phyloP scores from a whole-genome alignment of 2,888 invertebrate genomes.

The Mesodorylaimus sp. region DNA sequence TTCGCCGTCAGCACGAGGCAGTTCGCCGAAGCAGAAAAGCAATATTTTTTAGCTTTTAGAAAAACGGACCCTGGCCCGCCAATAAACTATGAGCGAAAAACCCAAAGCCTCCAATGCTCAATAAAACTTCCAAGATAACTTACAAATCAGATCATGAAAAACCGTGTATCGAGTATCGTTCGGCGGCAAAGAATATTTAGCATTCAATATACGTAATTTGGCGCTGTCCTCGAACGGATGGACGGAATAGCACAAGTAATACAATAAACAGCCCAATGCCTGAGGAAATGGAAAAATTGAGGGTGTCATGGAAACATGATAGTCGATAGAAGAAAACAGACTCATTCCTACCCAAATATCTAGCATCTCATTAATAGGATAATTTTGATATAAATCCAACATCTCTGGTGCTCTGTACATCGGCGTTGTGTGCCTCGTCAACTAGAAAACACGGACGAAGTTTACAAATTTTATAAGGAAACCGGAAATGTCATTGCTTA shows the following conservation, averaged over 20 bases:
- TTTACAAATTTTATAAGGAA: not conserved
- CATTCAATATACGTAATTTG: constrained; percentile 85
- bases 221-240: constrained; percentile 90
- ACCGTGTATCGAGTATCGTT: constrained; percentile 59
- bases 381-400: constrained; percentile 90
- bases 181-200: constrained; percentile 67
- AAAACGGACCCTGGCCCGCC: not conserved
- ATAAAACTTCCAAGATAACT: too few relatives aligned
- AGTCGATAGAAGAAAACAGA: not conserved
- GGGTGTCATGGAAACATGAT: not conserved
- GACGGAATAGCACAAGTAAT: constrained; percentile 68
- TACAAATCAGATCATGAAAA: constrained; percentile 72
- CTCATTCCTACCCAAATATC: constrained; percentile 57
- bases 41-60: not conserved
- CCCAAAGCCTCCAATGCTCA: too few relatives aligned
- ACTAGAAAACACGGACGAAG: constrained; percentile 27
- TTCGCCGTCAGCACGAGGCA: too few relatives aligned
- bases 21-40: constrained; percentile 36
- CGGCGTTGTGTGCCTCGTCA: constrained; percentile 42
- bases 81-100: not conserved
- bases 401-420: constrained; percentile 95
- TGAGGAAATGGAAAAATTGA: constrained; percentile 17
- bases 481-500: constrained; percentile 31
- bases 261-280: constrained; percentile 84
- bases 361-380: constrained; percentile 66